Conservation (phyloP, 2,797 vertebrate species). For the Enteromius fasciolatus region DNA sequence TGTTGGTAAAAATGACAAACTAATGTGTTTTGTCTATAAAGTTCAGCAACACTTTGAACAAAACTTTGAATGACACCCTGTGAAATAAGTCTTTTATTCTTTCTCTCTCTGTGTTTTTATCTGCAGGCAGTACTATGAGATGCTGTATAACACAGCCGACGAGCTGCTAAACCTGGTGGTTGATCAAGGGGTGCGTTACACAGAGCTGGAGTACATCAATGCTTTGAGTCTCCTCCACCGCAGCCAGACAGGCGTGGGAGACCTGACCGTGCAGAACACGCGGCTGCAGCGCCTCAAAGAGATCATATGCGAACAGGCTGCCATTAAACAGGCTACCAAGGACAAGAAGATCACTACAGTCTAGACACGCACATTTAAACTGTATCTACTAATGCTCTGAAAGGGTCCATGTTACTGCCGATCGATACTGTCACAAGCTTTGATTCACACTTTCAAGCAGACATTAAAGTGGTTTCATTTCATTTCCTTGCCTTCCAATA, state of each 20-base stretch:
- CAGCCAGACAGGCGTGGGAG: constrained; percentile 95
- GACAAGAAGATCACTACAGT: constrained; percentile 99
- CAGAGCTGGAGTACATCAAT: constrained; percentile 96
- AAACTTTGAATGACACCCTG: neutral
- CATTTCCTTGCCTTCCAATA: neutral
- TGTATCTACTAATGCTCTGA: neutral
- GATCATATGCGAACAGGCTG: constrained; percentile 97
- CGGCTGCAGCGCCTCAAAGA: constrained; percentile 95
- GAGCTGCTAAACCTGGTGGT: constrained; percentile 97
- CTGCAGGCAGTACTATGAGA: constrained; percentile 96
- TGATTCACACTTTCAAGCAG: neutral
- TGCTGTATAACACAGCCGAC: constrained; percentile 96
- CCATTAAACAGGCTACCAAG: constrained; percentile 98
- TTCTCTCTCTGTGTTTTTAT: constrained; percentile 39
- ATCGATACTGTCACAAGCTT: neutral
- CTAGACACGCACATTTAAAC: constrained; percentile 61
- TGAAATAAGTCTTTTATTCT: constrained; percentile 12
- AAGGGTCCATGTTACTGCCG: neutral
- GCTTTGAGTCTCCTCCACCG: constrained; percentile 93
- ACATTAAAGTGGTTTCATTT: neutral
- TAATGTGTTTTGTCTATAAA: neutral
- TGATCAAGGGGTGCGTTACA: constrained; percentile 96
- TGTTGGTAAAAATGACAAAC: too few relatives aligned
- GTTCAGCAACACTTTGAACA: constrained; percentile 13
- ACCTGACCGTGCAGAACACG: constrained; percentile 92